These are phyloP conservation scores for Pseudococcus viburni DNA, from an alignment of 2,888 invertebrate species.

Conservation along the genomic window DNA sequence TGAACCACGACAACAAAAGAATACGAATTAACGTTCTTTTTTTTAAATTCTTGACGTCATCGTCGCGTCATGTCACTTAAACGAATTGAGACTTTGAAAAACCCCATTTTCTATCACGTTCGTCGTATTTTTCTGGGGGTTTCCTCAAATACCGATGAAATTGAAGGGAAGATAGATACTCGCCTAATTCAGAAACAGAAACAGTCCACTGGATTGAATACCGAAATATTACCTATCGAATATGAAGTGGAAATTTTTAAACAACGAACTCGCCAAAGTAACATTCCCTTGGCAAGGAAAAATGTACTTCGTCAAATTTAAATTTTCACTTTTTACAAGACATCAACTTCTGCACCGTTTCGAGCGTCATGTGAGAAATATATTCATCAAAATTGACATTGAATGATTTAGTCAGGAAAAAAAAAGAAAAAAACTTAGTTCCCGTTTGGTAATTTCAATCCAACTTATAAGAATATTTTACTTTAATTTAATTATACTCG, in stretches of 20 bases:
- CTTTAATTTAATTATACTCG: too few species aligned
- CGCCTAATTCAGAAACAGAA: not conserved
- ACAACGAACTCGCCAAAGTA: not conserved
- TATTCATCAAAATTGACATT: constrained; percentile 45
- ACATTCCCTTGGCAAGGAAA: not conserved
- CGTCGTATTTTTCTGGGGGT: not conserved
- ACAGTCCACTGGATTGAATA: not conserved
- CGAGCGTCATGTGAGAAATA: not conserved
- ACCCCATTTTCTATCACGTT: not conserved
- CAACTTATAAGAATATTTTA: not conserved
- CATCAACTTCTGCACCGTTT: not conserved
- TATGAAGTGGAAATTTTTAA: not conserved
- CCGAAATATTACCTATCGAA: not conserved
- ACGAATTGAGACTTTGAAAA: not conserved
- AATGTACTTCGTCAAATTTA: not conserved
- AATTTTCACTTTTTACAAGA: not conserved
- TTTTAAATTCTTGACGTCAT: not conserved
- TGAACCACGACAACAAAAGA: not conserved
- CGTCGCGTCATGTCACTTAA: not conserved
- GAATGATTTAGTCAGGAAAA: not conserved
- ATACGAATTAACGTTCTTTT: not conserved
- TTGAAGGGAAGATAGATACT: not conserved
- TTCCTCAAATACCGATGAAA: not conserved
- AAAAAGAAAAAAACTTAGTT: not conserved
- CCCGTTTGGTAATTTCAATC: not conserved